phyloP scores from a whole-genome alignment of 2,888 invertebrate genomes.

The Melipona beecheii region DNA sequence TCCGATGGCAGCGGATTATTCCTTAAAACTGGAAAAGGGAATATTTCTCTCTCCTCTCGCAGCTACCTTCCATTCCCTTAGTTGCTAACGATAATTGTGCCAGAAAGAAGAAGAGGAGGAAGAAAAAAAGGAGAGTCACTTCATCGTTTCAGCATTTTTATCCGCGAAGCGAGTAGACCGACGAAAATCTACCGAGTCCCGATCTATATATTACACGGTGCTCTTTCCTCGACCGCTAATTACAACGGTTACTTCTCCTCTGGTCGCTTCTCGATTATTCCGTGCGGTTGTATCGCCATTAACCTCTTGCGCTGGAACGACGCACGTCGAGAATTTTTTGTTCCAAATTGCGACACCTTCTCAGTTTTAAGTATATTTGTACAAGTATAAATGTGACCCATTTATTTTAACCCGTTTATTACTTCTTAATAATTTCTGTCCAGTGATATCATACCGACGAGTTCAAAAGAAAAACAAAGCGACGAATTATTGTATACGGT shows the following conservation, averaged over 20 bases:
- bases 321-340: too few species aligned
- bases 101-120: background rate
- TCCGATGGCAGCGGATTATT: constrained; percentile 60
- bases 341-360: too few species aligned
- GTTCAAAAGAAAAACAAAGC: too few species aligned
- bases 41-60: constrained; percentile 51
- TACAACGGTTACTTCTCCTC: constrained; percentile 17
- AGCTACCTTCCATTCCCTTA: background rate
- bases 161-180: constrained; percentile 14
- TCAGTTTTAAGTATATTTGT: too few species aligned
- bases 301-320: background rate
- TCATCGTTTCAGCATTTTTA: constrained; percentile 45
- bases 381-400: too few species aligned
- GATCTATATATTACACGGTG: background rate
- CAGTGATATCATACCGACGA: too few species aligned
- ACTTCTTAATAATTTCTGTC: too few species aligned
- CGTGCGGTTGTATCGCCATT: constrained; percentile 10
- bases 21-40: constrained; percentile 57
- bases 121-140: background rate
- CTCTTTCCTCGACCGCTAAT: constrained; percentile 20
- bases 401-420: too few species aligned
- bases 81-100: constrained; percentile 34
- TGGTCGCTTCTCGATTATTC: constrained; percentile 27
- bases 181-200: background rate
- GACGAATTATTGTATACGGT: too few species aligned